These are phyloP conservation scores for Adelosebastes latens DNA, from an alignment of 2,797 vertebrate species.

Conservation along the genomic window DNA sequence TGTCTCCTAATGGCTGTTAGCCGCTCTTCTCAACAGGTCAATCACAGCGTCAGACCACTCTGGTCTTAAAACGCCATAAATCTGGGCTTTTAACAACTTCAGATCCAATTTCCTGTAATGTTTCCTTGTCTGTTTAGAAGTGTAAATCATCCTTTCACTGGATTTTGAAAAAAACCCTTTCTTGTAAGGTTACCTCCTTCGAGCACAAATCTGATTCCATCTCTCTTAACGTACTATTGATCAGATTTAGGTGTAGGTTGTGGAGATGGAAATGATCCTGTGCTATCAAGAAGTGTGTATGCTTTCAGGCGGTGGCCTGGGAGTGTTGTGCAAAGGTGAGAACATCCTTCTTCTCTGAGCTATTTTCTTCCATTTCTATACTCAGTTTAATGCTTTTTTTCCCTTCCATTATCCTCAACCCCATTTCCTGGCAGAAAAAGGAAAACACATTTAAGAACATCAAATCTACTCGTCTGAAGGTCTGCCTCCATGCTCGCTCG, in stretches of 20 bases:
- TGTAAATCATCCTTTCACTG: constrained; percentile 37
- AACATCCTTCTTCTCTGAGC: constrained; percentile 22
- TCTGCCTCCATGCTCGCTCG: constrained; percentile 25
- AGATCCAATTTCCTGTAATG: constrained; percentile 23
- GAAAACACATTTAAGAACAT: constrained; percentile 50
- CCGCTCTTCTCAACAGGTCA: constrained; percentile 2
- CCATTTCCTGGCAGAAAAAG: constrained; percentile 45
- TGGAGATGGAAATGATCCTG: constrained; percentile 30
- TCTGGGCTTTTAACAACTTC: constrained; percentile 40
- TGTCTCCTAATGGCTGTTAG: constrained; percentile 38
- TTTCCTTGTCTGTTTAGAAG: constrained; percentile 23
- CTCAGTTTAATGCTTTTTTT: constrained; percentile 11
- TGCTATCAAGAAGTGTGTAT: neutral
- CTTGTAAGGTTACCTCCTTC: constrained; percentile 18
- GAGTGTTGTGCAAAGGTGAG: constrained; percentile 28
- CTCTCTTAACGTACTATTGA: constrained; percentile 32
- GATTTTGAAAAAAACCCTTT: constrained; percentile 11
- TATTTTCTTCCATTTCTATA: constrained; percentile 15
- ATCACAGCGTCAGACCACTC: constrained; percentile 20
- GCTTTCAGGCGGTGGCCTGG: constrained; percentile 18
- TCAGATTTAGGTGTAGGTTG: constrained; percentile 41
- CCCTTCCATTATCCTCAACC: constrained; percentile 23
- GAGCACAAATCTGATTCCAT: constrained; percentile 39
- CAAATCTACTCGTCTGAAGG: constrained; percentile 23
- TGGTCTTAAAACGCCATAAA: constrained; percentile 17